Evolutionary conservation across 2,888 invertebrate genomes (phyloP).

Genomic region (Bruchidius siliquastri): DNA sequence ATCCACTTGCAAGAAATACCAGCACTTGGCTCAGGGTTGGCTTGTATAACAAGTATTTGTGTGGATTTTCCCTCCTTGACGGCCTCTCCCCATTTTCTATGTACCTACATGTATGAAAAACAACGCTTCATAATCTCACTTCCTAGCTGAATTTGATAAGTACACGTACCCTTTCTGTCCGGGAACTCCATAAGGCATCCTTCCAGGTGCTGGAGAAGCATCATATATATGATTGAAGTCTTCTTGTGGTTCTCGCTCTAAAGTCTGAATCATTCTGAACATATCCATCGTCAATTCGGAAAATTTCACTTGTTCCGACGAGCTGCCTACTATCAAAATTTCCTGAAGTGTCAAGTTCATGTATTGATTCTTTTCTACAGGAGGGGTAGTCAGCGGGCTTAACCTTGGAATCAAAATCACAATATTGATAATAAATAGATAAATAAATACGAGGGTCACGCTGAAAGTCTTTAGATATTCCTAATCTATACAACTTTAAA

Average conservation of each 20-base stretch:
- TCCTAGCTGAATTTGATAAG: background rate
- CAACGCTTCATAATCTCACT: background rate
- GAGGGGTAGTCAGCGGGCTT: conserved; percentile 78
- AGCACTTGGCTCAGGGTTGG: conserved; percentile 91
- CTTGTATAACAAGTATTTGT: conserved; percentile 93
- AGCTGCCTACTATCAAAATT: conserved; percentile 90
- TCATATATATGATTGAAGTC: conserved; percentile 70
- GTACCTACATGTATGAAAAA: conserved; percentile 31
- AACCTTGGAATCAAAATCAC: conserved; percentile 56
- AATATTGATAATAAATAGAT: too few relatives aligned
- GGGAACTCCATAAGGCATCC: conserved; percentile 53
- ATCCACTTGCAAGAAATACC: conserved; percentile 87
- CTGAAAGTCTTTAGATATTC: too few relatives aligned
- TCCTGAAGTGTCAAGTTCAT: conserved; percentile 88
- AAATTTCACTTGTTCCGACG: conserved; percentile 91
- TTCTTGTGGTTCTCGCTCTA: conserved; percentile 88
- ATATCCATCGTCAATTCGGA: conserved; percentile 96
- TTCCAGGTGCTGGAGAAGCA: conserved; percentile 64
- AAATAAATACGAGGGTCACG: too few relatives aligned
- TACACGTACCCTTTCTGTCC: conserved; percentile 42
- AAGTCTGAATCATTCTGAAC: conserved; percentile 93
- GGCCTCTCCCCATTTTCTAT: conserved; percentile 69
- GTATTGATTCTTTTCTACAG: conserved; percentile 79
- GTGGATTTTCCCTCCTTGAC: conserved; percentile 80
- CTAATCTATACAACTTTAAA: too few relatives aligned